Evolutionary conservation across 92 coral and sea anemone genomes (phyloP), one percentile per base, ranked within the genome.

Genomic region (Meandrina meandrites): DNA sequence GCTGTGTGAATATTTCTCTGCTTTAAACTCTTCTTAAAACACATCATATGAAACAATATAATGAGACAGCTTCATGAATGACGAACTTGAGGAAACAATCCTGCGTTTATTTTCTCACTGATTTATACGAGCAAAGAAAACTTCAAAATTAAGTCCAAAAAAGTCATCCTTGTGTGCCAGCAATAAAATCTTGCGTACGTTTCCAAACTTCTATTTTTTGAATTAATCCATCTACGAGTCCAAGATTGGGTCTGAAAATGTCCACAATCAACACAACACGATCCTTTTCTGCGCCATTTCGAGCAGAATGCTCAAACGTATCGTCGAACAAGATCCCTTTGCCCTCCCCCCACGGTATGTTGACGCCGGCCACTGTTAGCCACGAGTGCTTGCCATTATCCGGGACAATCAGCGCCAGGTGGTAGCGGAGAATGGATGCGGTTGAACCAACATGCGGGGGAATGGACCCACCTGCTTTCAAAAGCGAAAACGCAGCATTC

Each of bases 311-410:
- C 74, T 80, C 84, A 66, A 80, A 80, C 12, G 84, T 80, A 70
- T 80, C 84, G 34, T 80, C 84, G 84, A 80, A 80, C 84, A 80
- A 80, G 42, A 60, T 80, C 54, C 84, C 84, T 42, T 80, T 22
- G 56, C 84, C 84, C 36, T 37, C 84, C n/a, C 34, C 24, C 84
- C 84, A 80, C 35, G 84, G 84, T 80, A 80, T 40, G 2, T 80
- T 62, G 32, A 80, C 74, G 34, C 84, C 84, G 28, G 35, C 74
- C 14, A 80, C 84, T 8, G 84, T 80, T 1, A 80, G 74, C 75
- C 84, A 80, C 5, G 84, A 80, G 74, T 62, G 32, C 37, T 80
- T 66, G 19, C 84, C 84, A 1, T 37, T 9, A 24, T 80, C 73
- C 62, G 84, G 84, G 15, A 80, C 84, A 66, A 80, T 54, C 22